Evolutionary conservation across 30 jellyfish, hydroid and myxozoan genomes (phyloP), one percentile per base, ranked within the genome.

Genomic region (Turritopsis dohrnii): DNA sequence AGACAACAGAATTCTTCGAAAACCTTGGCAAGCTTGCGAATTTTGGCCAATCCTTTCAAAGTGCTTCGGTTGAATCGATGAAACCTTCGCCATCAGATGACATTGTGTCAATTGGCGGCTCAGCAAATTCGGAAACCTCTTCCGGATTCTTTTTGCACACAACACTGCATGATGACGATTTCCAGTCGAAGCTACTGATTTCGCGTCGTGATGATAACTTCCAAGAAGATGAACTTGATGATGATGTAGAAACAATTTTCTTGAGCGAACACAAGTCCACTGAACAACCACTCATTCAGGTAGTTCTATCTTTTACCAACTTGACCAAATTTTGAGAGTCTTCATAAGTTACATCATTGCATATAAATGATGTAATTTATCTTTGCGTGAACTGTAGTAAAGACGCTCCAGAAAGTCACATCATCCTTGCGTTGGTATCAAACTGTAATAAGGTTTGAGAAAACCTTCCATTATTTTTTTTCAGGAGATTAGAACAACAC

Each of bases 1-100:
- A 75, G n/a, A 75, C 83, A n/a, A 26, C 83, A 23, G 83, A 75
- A 30, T 75, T 75, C n/a, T 30, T 75, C 41, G 66, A 75, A 26
- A 75, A 75, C n/a, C 83, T 75, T 75, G 83, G 83, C 28, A 75
- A 75, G 66, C 83, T 75, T 75, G 60, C 83, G 9, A 30, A 30
- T 18, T 75, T 75, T 75, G 83, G 83, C 0, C 27, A 22, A 21
- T 75, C 66, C 3, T 28, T 28, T 75, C 77, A 69, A 69, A 69
- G 60, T 41, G 60, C 60, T 41, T 13, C 60, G 13, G 13, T 41
- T 13, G 9, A 41, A 41, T 13, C 60, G 13, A 3, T 41, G 60
- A 41, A 41, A 41, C 60, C 5, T 3, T 3, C 60, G 13, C 60
- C 60, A 41, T 41, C 60, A 3, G 60, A 41, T 41, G 60, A 41